Conservation (phyloP, 2,797 vertebrate genomes). For the Harpia harpyja region DNA sequence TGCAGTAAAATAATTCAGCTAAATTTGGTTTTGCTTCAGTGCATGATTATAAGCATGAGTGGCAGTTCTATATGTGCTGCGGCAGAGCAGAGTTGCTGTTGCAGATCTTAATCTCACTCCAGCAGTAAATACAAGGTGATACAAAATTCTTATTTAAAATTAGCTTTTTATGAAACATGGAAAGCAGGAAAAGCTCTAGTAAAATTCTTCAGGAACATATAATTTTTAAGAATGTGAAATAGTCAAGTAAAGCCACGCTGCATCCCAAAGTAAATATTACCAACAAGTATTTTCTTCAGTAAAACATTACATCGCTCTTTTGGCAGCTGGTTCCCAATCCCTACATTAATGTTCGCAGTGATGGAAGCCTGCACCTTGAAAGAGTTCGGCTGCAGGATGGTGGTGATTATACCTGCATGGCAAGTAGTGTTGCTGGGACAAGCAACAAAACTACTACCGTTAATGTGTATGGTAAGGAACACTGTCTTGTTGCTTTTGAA, state of each 20-base stretch:
- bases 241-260: fast-evolving
- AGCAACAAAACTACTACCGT: conserved; percentile 86
- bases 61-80: neutral
- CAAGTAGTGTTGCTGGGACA: conserved; percentile 86
- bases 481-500: neutral
- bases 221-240: neutral
- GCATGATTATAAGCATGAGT: neutral
- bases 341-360: conserved; percentile 84
- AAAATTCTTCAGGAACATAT: neutral
- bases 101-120: neutral
- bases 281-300: neutral
- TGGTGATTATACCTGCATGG: conserved; percentile 90
- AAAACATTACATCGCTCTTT: neutral
- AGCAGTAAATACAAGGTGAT: neutral
- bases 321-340: conserved; percentile 86
- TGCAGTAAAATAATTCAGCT: neutral
- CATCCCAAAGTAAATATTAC: neutral
- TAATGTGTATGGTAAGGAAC: conserved; percentile 83
- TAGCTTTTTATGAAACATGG: neutral
- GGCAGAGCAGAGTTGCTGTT: neutral
- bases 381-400: conserved; percentile 84
- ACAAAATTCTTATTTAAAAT: neutral
- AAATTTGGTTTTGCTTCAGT: neutral
- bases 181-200: neutral
- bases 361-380: conserved; percentile 94